phyloP scores from a whole-genome alignment of 2,113 vertebrate species.

The Carassius gibelio region DNA sequence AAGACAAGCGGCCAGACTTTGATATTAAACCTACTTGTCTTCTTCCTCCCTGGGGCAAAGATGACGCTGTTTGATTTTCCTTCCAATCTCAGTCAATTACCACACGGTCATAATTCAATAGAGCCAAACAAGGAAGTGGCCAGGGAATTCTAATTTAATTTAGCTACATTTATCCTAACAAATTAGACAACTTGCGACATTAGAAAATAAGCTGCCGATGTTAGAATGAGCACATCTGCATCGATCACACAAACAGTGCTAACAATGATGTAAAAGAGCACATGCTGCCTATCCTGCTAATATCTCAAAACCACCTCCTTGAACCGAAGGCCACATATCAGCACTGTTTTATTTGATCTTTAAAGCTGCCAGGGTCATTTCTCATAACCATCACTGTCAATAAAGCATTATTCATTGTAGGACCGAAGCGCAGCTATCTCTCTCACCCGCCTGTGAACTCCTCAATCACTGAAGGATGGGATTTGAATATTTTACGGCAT shows the following conservation, averaged over 20 bases:
- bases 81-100: slow-evolving; percentile 73
- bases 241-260: slow-evolving; percentile 41
- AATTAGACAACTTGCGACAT: slow-evolving; percentile 66
- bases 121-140: slow-evolving; percentile 70
- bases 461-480: slow-evolving; percentile 70
- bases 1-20: slow-evolving; percentile 25
- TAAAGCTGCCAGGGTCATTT: slow-evolving; percentile 62
- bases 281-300: slow-evolving; percentile 58
- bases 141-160: slow-evolving; percentile 74
- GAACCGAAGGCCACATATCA: slow-evolving; percentile 34
- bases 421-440: slow-evolving; percentile 65
- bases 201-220: slow-evolving; percentile 56
- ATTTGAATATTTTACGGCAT: slow-evolving; percentile 76
- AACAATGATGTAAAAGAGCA: slow-evolving; percentile 7
- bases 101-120: slow-evolving; percentile 67
- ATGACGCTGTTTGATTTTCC: slow-evolving; percentile 51
- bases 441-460: slow-evolving; percentile 72
- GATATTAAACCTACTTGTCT: slow-evolving; percentile 78
- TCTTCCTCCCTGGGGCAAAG: slow-evolving; percentile 52
- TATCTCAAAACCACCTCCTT: slow-evolving; percentile 46
- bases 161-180: slow-evolving; percentile 73
- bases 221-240: slow-evolving; percentile 35
- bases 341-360: slow-evolving; percentile 66
- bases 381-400: slow-evolving; percentile 72
- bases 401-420: slow-evolving; percentile 65